Conservation (phyloP, 2,113 vertebrate genomes). For the Scalopus aquaticus region DNA sequence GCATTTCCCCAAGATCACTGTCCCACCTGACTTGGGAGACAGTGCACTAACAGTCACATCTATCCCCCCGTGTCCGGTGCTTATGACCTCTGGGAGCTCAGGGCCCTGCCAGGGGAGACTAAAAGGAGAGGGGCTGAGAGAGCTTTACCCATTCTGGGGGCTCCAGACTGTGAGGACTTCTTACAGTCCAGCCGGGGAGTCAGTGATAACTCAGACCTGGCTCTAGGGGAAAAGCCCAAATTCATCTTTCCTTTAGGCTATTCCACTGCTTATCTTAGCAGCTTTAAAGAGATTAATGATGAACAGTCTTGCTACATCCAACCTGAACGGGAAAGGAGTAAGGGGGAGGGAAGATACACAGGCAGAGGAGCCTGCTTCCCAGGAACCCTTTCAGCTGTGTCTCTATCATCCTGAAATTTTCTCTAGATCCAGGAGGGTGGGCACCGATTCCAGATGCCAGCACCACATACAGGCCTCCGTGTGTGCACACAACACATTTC, state of each 20-base stretch:
- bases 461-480: neutral
- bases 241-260: conserved; percentile 35
- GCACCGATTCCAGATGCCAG: neutral
- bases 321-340: neutral
- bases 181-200: conserved; percentile 26
- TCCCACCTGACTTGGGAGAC: neutral
- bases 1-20: neutral
- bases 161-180: conserved; percentile 23
- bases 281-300: conserved; percentile 62
- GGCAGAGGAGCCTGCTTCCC: neutral
- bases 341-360: neutral
- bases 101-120: neutral
- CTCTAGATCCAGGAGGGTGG: neutral
- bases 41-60: neutral
- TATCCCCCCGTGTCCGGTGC: neutral
- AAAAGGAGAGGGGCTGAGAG: neutral
- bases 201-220: conserved; percentile 41
- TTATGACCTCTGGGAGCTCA: neutral
- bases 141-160: neutral
- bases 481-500: neutral
- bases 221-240: neutral
- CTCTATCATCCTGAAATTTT: neutral
- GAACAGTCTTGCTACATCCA: conserved; percentile 4
- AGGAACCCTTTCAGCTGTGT: neutral
- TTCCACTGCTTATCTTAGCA: conserved; percentile 52